Evolutionary conservation across 2,113 vertebrate genomes (phyloP).

Genomic region (Neolamprologus hecqui): DNA sequence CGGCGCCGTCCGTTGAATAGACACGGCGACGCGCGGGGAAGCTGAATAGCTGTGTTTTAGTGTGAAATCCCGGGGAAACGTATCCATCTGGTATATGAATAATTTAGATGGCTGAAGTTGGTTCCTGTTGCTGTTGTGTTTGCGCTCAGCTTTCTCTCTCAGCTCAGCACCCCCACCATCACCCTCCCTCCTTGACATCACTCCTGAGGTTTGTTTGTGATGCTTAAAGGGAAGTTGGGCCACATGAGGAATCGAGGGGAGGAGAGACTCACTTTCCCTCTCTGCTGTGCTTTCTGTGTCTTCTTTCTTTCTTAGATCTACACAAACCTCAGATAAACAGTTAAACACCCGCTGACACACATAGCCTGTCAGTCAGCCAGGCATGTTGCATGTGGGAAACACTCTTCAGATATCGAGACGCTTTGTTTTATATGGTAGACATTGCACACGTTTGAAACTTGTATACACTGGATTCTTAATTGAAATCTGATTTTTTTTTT

Average conservation of each 20-base stretch:
- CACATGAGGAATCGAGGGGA: constrained; percentile 60
- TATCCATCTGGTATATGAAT: constrained; percentile 99
- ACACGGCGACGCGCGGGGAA: not conserved
- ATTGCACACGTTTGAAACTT: not conserved
- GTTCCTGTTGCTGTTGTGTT: constrained; percentile 98
- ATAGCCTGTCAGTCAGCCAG: not conserved
- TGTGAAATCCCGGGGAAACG: constrained; percentile 84
- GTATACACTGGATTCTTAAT: not conserved
- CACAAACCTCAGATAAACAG: constrained; percentile 34
- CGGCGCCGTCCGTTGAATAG: constrained; percentile 22
- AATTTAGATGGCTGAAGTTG: constrained; percentile 99
- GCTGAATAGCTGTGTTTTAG: constrained; percentile 68
- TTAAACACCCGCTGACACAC: constrained; percentile 15
- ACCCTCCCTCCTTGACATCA: constrained; percentile 65
- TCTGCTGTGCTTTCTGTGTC: constrained; percentile 40
- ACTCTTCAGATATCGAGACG: not conserved
- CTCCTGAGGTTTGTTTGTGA: constrained; percentile 75
- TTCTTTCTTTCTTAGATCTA: constrained; percentile 20
- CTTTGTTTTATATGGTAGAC: not conserved
- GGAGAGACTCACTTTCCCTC: constrained; percentile 53
- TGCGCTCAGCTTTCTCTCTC: constrained; percentile 72
- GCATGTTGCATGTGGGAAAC: not conserved
- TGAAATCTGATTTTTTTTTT: not conserved
- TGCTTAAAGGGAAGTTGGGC: constrained; percentile 72
- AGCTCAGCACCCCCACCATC: constrained; percentile 39